A percentile compares a stretch with the other conserved stretches of the same genome.
Evolutionary conservation across 92 coral and sea anemone genomes (phyloP).

Genomic region (Parazoanthus swiftii): DNA sequence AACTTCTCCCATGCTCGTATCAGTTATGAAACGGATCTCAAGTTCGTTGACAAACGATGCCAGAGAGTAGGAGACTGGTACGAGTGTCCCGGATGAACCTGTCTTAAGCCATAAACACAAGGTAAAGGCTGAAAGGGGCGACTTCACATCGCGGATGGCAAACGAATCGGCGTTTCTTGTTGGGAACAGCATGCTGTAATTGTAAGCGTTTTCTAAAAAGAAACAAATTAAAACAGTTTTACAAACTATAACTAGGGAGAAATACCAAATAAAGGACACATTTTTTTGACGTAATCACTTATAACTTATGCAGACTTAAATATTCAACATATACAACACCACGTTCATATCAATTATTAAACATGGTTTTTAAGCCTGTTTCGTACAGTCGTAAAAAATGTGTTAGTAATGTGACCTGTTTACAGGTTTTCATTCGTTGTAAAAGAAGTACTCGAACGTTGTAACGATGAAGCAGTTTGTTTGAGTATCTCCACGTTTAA

Average conservation of each 20-base stretch:
- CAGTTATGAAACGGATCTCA: conserved; percentile 16
- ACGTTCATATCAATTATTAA: no score
- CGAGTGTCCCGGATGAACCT: conserved; percentile 24
- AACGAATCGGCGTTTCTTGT: conserved; percentile 9
- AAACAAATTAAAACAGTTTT: neutral
- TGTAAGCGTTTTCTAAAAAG: neutral
- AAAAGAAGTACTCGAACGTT: no score
- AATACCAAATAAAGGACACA: neutral
- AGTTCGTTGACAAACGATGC: neutral
- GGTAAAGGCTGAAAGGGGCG: neutral
- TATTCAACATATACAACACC: no score
- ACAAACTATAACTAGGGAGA: neutral
- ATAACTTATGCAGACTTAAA: no score
- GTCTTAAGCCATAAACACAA: conserved; percentile 25
- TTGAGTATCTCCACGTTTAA: no score
- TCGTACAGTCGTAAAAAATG: no score
- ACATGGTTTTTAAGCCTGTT: no score
- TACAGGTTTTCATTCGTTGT: no score
- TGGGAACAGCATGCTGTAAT: conserved; percentile 1
- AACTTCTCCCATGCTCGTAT: conserved; percentile 11
- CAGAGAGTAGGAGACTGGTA: conserved; percentile 11
- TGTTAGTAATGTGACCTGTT: no score
- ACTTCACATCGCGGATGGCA: neutral
- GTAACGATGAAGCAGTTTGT: no score
- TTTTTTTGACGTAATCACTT: no score